phyloP scores from a whole-genome alignment of 2,888 invertebrate genomes.

The Amblyteles armatorius region DNA sequence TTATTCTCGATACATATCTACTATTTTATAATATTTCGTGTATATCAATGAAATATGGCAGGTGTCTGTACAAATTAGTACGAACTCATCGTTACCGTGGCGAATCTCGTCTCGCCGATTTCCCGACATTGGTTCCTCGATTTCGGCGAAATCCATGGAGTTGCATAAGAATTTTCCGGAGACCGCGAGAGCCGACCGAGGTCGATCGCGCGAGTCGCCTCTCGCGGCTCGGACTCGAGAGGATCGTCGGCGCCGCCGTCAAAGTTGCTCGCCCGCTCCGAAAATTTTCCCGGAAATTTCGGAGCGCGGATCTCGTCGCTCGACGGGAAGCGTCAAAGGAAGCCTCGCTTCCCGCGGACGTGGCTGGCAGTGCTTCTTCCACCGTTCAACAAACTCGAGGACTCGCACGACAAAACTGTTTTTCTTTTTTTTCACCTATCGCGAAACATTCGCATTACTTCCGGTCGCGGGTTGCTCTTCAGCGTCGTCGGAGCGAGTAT shows the following conservation, averaged over 20 bases:
- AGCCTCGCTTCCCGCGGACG: neutral
- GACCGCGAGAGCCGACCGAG: neutral
- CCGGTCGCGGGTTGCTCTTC: neutral
- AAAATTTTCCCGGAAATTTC: constrained; percentile 5
- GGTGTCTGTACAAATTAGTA: constrained; percentile 69
- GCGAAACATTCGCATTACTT: neutral
- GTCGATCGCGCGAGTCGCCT: neutral
- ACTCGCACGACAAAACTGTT: constrained; percentile 5
- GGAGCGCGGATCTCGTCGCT: constrained; percentile 23
- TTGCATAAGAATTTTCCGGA: neutral
- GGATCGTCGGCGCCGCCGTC: neutral
- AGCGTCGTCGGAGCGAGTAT: no score
- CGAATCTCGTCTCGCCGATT: constrained; percentile 13
- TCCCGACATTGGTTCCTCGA: constrained; percentile 9
- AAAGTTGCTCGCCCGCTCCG: neutral
- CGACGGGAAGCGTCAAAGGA: constrained; percentile 17
- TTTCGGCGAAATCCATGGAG: neutral
- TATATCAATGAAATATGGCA: constrained; percentile 68
- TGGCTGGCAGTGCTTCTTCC: neutral
- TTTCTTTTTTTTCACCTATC: neutral
- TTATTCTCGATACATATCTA: constrained; percentile 68
- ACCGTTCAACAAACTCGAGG: neutral
- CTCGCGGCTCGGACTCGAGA: neutral
- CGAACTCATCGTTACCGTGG: constrained; percentile 43
- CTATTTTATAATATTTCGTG: constrained; percentile 66